phyloP scores from a whole-genome alignment of 2,797 vertebrate species.

The Peromyscus aztecus region DNA sequence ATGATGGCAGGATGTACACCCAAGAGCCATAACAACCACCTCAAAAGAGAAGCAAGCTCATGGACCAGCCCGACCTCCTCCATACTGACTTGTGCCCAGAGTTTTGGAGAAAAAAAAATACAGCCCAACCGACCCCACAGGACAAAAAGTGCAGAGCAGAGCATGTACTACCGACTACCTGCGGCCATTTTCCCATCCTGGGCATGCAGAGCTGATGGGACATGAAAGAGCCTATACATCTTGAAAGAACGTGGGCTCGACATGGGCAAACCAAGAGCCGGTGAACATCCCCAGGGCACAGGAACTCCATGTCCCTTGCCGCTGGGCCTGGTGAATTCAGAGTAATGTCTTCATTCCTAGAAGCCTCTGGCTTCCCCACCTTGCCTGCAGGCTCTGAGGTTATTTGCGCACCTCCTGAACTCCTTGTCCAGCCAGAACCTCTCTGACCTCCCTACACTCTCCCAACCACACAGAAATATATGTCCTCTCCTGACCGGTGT shows the following conservation, averaged over 20 bases:
- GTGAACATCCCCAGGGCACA: neutral
- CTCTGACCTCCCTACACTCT: neutral
- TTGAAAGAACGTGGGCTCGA: neutral
- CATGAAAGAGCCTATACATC: neutral
- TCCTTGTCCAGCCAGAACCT: neutral
- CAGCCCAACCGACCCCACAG: too few relatives aligned
- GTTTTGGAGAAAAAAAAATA: neutral
- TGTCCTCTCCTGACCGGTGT: neutral
- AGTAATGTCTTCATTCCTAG: neutral
- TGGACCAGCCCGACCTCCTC: neutral
- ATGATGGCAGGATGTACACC: neutral
- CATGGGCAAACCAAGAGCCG: neutral
- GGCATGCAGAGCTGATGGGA: neutral
- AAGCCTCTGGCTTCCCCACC: neutral
- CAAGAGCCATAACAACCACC: neutral
- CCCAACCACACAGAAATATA: neutral
- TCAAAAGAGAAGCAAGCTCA: neutral
- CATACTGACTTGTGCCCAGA: neutral
- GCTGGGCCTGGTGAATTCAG: neutral
- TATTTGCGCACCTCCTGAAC: neutral
- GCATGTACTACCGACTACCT: accelerated
- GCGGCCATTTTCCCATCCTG: neutral
- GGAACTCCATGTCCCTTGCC: neutral
- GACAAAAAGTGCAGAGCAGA: neutral
- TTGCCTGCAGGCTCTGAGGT: neutral